phyloP scores from a whole-genome alignment of 2,888 invertebrate species.

The Fissipunctia ypsillon region DNA sequence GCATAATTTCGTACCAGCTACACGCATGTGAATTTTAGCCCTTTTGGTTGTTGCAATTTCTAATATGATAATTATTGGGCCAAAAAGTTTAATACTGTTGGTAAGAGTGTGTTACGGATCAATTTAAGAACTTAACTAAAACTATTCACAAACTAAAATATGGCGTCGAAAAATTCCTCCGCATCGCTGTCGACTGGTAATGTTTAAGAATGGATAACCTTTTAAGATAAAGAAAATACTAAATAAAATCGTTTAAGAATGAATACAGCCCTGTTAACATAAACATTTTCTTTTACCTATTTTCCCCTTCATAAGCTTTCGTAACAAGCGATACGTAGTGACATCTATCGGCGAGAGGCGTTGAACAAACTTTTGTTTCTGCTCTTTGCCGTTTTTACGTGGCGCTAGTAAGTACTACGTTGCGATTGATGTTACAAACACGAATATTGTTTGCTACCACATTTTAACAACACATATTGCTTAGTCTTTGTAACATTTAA shows the following conservation, averaged over 20 bases:
- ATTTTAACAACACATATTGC: not conserved
- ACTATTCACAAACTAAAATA: too few species aligned
- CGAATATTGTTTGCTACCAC: not conserved
- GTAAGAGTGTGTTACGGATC: not conserved
- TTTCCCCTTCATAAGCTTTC: not conserved
- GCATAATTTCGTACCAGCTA: too few species aligned
- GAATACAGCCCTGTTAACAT: not conserved
- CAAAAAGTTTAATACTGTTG: too few species aligned
- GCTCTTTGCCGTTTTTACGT: slow-evolving; percentile 18
- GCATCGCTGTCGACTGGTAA: too few species aligned
- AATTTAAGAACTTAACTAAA: too few species aligned
- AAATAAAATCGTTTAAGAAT: slow-evolving; percentile 14
- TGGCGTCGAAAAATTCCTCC: too few species aligned
- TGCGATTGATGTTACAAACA: not conserved
- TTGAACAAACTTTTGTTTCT: slow-evolving; percentile 41
- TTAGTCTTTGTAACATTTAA: not conserved
- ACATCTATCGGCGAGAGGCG: slow-evolving; percentile 45
- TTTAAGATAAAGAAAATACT: not conserved
- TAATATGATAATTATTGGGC: too few species aligned
- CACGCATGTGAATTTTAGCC: too few species aligned
- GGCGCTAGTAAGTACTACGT: slow-evolving; percentile 40
- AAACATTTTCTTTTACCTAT: slow-evolving; percentile 10
- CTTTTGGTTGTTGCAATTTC: not conserved
- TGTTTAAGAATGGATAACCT: not conserved
- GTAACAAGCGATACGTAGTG: slow-evolving; percentile 23